Conservation (phyloP, 2,888 invertebrate species). For the Oxystoma pomonae region DNA sequence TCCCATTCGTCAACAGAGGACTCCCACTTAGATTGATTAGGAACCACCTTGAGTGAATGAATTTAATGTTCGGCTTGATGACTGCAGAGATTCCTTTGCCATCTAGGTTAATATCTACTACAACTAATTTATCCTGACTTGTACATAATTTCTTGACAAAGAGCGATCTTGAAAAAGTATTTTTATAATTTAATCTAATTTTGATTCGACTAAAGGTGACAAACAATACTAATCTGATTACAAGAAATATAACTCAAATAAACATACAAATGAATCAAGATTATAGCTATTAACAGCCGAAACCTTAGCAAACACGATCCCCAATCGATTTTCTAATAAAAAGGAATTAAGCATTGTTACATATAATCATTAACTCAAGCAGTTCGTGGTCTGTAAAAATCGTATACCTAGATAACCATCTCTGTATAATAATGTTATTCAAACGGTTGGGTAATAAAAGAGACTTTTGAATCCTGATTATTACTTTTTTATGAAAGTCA, state of each 20-base stretch:
- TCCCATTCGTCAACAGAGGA: too few relatives aligned
- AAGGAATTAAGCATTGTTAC: slow-evolving; percentile 15
- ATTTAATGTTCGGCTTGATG: too few relatives aligned
- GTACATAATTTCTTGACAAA: too few relatives aligned
- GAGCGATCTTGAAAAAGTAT: too few relatives aligned
- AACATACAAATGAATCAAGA: not conserved
- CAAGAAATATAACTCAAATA: not conserved
- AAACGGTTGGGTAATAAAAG: not conserved
- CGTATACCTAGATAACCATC: not conserved
- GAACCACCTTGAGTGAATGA: too few relatives aligned
- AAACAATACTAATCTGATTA: not conserved
- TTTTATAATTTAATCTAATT: too few relatives aligned
- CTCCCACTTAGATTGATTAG: too few relatives aligned
- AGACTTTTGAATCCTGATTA: not conserved
- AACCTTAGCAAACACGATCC: not conserved
- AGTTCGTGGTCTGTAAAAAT: not conserved
- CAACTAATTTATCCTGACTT: too few relatives aligned
- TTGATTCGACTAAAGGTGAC: too few relatives aligned
- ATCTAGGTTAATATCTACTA: too few relatives aligned
- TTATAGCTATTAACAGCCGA: not conserved
- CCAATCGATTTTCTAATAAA: slow-evolving; percentile 26
- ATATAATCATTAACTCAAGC: not conserved
- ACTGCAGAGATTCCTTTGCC: too few relatives aligned
- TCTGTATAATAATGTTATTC: not conserved
- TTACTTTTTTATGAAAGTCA: too few relatives aligned